Evolutionary conservation across 1,140 invertebrate species (phyloP).

Genomic region (Cherax destructor): DNA sequence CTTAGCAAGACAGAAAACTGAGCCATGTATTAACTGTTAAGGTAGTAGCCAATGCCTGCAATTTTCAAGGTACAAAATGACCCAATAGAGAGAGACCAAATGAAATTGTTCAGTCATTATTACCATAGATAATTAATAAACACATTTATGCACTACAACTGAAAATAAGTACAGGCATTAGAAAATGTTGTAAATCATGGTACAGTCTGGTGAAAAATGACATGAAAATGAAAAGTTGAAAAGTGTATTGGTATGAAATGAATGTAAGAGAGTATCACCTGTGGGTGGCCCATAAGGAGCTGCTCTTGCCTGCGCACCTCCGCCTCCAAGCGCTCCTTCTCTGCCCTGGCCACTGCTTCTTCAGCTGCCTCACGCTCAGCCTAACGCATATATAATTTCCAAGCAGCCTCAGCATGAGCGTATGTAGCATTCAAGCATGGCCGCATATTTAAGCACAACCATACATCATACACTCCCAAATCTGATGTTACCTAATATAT

Average conservation of each 20-base stretch:
- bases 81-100: not conserved
- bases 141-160: not conserved
- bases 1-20: not conserved
- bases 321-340: slow-evolving; percentile 52
- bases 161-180: not conserved
- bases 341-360: slow-evolving; percentile 42
- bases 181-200: not conserved
- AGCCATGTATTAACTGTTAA: not conserved
- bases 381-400: slow-evolving; percentile 27
- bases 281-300: slow-evolving; percentile 33
- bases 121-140: not conserved
- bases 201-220: not conserved
- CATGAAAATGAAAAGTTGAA: not conserved
- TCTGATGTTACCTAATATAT: too few relatives aligned
- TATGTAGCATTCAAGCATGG: slow-evolving; percentile 5
- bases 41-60: not conserved
- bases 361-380: slow-evolving; percentile 46
- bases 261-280: slow-evolving; percentile 14
- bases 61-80: not conserved
- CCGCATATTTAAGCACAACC: not conserved
- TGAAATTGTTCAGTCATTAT: not conserved
- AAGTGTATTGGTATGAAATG: not conserved
- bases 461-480: not conserved
- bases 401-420: slow-evolving; percentile 5
- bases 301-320: slow-evolving; percentile 53